A percentile compares a stretch with the other conserved stretches of the same genome.
Evolutionary conservation across 2,797 vertebrate genomes (phyloP).

Genomic region (Sebastes melanostomus): DNA sequence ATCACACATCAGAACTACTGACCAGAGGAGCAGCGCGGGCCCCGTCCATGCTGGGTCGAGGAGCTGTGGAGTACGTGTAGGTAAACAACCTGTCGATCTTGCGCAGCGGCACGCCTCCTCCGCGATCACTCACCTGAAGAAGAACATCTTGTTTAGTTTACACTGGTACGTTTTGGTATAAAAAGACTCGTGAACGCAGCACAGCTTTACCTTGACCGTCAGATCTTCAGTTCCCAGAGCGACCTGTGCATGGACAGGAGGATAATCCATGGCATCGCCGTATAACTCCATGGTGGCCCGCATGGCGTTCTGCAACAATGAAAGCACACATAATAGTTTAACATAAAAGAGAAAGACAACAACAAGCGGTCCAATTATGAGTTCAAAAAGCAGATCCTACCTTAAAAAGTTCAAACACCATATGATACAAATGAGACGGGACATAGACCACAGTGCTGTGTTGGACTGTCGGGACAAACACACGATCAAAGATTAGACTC

Average conservation of each 20-base stretch:
- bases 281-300: slow-evolving; percentile 95
- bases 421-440: slow-evolving; percentile 98
- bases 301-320: slow-evolving; percentile 91
- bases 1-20: slow-evolving; percentile 22
- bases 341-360: not conserved
- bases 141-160: not conserved
- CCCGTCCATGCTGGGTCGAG: slow-evolving; percentile 87
- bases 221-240: slow-evolving; percentile 92
- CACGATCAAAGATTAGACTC: not conserved
- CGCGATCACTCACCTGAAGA: slow-evolving; percentile 92
- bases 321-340: not conserved
- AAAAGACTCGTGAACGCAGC: not conserved
- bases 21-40: slow-evolving; percentile 93
- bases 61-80: slow-evolving; percentile 98
- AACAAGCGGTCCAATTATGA: too few relatives aligned
- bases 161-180: not conserved
- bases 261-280: slow-evolving; percentile 87
- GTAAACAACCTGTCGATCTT: slow-evolving; percentile 98
- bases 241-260: slow-evolving; percentile 87
- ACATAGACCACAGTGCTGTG: slow-evolving; percentile 93
- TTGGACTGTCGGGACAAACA: slow-evolving; percentile 80
- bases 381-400: slow-evolving; percentile 66
- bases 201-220: slow-evolving; percentile 89
- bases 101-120: slow-evolving; percentile 94
- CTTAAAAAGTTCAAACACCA: slow-evolving; percentile 99